Base-by-base conservation (phyloP, 2,113 vertebrate genomes). In the Bufo bufo region DNA sequence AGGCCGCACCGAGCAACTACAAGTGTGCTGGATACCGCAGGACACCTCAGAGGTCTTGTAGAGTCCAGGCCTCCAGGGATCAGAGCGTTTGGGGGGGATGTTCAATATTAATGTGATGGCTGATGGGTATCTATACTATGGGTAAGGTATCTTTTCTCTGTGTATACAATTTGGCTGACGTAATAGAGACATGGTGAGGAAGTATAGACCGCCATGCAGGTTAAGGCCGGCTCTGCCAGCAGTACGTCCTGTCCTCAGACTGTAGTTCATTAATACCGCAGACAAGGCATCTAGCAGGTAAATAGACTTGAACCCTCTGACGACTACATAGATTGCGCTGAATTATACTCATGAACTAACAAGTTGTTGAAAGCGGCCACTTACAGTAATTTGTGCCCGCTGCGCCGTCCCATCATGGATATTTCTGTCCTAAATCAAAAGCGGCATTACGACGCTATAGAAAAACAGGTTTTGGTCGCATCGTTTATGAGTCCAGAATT, bases 341-440 rank as follows among this genome's bases (percentile, higher is more conserved):
- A 72, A 17, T 72, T 72, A 54, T 59, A 14, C 54, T 56, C 83
- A 43, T 56, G 54, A 58, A 75, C 69, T 58, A 74, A 75, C 83
- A 45, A 59, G 83, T 45, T 16, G 83, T 72, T 52, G 65, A 52
- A 84, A 72, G 45, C 17, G 65, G n/a, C 11, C 8, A 56, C 33
- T 45, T 71, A 90, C 50, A 89, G 72, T 89, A 90, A 87, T 90
- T 82, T 10, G 4, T 90, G 91, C 89, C 89, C 69, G 0, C 82
- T 87, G 91, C 90, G 84, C 87, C 89, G 56, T 87, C 90, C 85
- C 82, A 87, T 89, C 89, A 87, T 87, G 91, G 90, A 93, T 89
- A 91, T 92, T 91, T 92, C 89, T 87, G 85, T 77, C 84, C 77
- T 92, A 92, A 93, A 93, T 93, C 91, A 92, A 92, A 86, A 56